A percentile compares a stretch with the other conserved stretches of the same genome.
Conservation (phyloP, 2,888 invertebrate species). For the Sesia bembeciformis region DNA sequence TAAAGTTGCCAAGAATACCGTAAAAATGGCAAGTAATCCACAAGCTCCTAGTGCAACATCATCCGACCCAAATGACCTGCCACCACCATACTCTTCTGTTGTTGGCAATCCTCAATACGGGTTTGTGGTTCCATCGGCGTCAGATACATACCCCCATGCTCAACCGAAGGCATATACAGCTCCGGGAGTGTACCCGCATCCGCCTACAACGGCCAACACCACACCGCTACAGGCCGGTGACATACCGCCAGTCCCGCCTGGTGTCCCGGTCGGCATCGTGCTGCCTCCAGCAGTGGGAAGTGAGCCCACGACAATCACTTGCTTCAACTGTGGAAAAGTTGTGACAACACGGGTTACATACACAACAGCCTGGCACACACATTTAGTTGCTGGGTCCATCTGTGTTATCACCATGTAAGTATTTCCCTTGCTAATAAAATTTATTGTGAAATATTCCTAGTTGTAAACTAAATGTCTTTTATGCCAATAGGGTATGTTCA, state of each 20-base stretch:
- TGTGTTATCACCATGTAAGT: slow-evolving; percentile 66
- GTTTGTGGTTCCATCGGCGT: slow-evolving; percentile 24
- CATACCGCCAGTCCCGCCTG: slow-evolving; percentile 9
- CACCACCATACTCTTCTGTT: slow-evolving; percentile 62
- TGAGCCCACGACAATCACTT: slow-evolving; percentile 59
- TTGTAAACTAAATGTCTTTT: background rate
- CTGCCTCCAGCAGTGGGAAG: slow-evolving; percentile 56
- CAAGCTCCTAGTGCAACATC: slow-evolving; percentile 28
- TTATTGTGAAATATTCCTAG: background rate
- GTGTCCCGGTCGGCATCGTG: slow-evolving; percentile 43
- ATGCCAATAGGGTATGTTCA: slow-evolving; percentile 56
- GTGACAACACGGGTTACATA: slow-evolving; percentile 65
- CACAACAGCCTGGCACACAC: slow-evolving; percentile 67
- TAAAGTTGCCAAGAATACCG: no score
- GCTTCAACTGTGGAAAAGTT: slow-evolving; percentile 60
- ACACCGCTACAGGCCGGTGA: slow-evolving; percentile 35
- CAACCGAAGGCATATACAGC: slow-evolving; percentile 53
- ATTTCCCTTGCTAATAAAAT: background rate
- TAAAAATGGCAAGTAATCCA: slow-evolving; percentile 37
- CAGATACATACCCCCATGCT: slow-evolving; percentile 19
- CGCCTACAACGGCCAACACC: slow-evolving; percentile 31
- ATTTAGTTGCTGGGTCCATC: slow-evolving; percentile 60
- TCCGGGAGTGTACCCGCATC: slow-evolving; percentile 59
- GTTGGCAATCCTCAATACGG: slow-evolving; percentile 60
- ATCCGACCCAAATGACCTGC: slow-evolving; percentile 52